phyloP scores from a whole-genome alignment of 2,797 vertebrate genomes.

The Typhlichthys subterraneus region DNA sequence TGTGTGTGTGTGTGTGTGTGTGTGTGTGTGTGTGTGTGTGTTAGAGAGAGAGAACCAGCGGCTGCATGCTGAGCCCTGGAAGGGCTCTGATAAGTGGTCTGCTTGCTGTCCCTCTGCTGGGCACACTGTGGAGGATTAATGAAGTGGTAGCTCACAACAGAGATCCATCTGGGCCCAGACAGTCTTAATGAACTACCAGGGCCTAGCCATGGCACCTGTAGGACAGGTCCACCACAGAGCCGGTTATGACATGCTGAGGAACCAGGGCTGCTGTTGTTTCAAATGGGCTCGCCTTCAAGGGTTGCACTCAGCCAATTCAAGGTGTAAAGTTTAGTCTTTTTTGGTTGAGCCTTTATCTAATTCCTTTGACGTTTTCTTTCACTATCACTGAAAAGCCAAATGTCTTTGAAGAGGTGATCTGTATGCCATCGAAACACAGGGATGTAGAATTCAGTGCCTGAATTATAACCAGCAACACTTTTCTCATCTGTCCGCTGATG shows the following conservation, averaged over 20 bases:
- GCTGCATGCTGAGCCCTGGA: background rate
- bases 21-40: slow-evolving; percentile 9
- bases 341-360: slow-evolving; percentile 33
- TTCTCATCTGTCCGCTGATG: no score
- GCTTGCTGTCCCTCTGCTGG: slow-evolving; percentile 30
- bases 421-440: slow-evolving; percentile 13
- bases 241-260: slow-evolving; percentile 67
- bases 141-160: slow-evolving; percentile 46
- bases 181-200: slow-evolving; percentile 61
- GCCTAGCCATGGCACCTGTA: slow-evolving; percentile 44
- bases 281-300: slow-evolving; percentile 50
- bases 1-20: background rate
- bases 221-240: slow-evolving; percentile 41
- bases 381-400: slow-evolving; percentile 17
- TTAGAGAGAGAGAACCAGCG: no score
- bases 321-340: slow-evolving; percentile 36
- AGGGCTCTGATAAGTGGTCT: slow-evolving; percentile 27
- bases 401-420: slow-evolving; percentile 13
- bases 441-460: slow-evolving; percentile 7
- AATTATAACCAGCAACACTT: background rate
- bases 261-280: slow-evolving; percentile 59
- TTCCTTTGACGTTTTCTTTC: slow-evolving; percentile 32
- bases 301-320: slow-evolving; percentile 46
- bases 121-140: slow-evolving; percentile 56
- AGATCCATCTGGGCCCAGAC: slow-evolving; percentile 63